These are phyloP conservation scores for Datnioides undecimradiatus DNA, from an alignment of 2,113 vertebrate genomes.

Conservation along the genomic window DNA sequence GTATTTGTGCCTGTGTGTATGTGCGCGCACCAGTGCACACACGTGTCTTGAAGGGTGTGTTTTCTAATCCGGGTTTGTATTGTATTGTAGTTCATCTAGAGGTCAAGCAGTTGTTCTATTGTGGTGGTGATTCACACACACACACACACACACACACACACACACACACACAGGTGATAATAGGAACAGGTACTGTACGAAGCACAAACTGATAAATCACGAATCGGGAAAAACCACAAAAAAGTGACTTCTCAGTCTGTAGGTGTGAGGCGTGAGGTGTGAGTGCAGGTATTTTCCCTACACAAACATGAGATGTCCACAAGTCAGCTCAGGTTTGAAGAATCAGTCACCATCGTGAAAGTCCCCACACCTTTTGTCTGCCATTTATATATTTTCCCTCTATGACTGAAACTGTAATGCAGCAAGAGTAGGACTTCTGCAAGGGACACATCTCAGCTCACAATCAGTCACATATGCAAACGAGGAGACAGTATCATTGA, in stretches of 20 bases:
- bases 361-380: not conserved
- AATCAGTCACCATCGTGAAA: conserved; percentile 17
- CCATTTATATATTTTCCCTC: conserved; percentile 5
- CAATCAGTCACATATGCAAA: conserved; percentile 4
- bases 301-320: not conserved
- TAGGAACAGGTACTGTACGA: conserved; percentile 9
- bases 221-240: conserved; percentile 19
- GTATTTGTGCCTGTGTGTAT: conserved; percentile 27
- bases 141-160: conserved; percentile 34
- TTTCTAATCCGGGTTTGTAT: conserved; percentile 70
- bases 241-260: not conserved
- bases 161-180: conserved; percentile 43
- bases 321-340: not conserved
- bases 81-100: conserved; percentile 69
- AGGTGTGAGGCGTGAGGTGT: not conserved
- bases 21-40: conserved; percentile 26
- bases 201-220: conserved; percentile 36
- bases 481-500: conserved; percentile 2
- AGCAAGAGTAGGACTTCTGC: not conserved
- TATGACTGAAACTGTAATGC: not conserved
- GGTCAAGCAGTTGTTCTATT: conserved; percentile 69
- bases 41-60: conserved; percentile 50
- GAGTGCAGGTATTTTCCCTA: conserved; percentile 11
- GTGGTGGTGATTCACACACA: conserved; percentile 46
- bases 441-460: conserved; percentile 6